A percentile compares a stretch with the other conserved stretches of the same genome.
phyloP scores from a whole-genome alignment of 2,113 vertebrate genomes.

The Heteronetta atricapilla region DNA sequence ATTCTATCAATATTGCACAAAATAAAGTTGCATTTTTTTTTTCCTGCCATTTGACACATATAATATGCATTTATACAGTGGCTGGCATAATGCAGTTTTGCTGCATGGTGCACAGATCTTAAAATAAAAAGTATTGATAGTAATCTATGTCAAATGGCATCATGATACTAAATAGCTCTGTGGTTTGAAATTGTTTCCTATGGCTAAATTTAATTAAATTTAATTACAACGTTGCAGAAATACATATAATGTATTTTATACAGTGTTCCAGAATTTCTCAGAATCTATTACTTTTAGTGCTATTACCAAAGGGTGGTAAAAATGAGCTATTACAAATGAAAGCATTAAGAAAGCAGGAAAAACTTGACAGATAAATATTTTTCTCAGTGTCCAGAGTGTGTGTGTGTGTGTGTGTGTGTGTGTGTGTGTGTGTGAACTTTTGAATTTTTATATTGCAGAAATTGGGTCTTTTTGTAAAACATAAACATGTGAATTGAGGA shows the following conservation, averaged over 20 bases:
- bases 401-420: too few species aligned
- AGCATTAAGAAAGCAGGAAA: not conserved
- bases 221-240: not conserved
- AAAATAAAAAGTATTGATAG: not conserved
- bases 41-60: not conserved
- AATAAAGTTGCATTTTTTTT: not conserved
- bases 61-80: not conserved
- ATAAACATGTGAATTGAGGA: not conserved
- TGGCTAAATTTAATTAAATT: not conserved
- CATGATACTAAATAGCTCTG: not conserved
- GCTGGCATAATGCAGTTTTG: not conserved
- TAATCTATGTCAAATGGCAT: not conserved
- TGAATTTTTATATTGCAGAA: not conserved
- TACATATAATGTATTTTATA: not conserved
- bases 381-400: too few species aligned
- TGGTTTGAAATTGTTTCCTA: not conserved
- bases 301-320: not conserved
- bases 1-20: not conserved
- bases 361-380: not conserved
- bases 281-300: not conserved
- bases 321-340: not conserved
- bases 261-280: not conserved
- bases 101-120: not conserved
- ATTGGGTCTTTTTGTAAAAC: not conserved
- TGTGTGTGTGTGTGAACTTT: too few species aligned